Conservation (phyloP, 2,113 vertebrate genomes). For the Hyaena hyaena region DNA sequence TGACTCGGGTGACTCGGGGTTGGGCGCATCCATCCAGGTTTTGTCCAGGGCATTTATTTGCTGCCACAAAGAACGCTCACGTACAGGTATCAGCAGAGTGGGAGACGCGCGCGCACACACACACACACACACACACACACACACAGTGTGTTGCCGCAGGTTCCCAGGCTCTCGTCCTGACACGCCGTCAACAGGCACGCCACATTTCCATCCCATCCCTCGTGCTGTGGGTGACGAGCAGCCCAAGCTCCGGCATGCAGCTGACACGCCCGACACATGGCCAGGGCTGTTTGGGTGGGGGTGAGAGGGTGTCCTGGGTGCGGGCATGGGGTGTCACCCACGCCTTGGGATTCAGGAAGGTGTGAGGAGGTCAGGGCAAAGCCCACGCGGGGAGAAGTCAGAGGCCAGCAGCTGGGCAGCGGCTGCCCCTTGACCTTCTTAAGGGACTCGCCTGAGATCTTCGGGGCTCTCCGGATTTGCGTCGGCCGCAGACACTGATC, state of each 20-base stretch:
- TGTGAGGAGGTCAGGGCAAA: background rate
- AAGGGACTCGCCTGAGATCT: background rate
- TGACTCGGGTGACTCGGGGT: background rate
- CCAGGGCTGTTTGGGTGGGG: background rate
- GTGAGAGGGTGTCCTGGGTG: background rate
- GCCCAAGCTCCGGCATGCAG: background rate
- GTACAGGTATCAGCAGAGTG: background rate
- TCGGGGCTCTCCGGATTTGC: background rate
- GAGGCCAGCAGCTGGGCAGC: background rate
- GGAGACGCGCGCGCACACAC: background rate
- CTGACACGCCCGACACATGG: background rate
- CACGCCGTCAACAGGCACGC: background rate
- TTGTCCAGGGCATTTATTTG: fast-evolving
- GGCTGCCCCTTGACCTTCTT: background rate
- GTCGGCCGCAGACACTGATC: background rate
- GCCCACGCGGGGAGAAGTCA: background rate
- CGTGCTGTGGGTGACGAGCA: fast-evolving
- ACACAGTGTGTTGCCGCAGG: background rate
- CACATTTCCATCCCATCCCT: background rate
- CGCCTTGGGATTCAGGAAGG: background rate
- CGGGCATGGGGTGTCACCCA: background rate
- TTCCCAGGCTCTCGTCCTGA: background rate
- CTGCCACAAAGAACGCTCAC: fast-evolving
- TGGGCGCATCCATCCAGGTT: background rate
- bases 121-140: background rate